Evolutionary conservation across 2,113 vertebrate genomes (phyloP), one percentile per base, ranked within the genome.

Genomic region (Blennius ocellaris): DNA sequence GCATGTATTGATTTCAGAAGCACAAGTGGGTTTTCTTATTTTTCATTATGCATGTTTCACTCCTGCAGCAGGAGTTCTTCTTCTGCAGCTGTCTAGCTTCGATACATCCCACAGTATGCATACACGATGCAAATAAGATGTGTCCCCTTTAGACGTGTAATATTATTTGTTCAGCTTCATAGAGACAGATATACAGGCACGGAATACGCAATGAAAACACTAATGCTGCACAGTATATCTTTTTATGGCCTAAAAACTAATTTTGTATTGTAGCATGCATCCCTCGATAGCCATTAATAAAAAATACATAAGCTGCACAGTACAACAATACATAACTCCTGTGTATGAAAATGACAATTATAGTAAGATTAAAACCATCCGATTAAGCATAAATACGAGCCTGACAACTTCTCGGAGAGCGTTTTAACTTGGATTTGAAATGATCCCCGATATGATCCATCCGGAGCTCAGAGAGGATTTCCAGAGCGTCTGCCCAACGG

Each of bases 1-100:
- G 3, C 11, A 7, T 44, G 43, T 71, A 67, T 70, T 53, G 43
- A 80, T 67, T 69, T 65, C 15, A 43, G n/a, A 73, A 37, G 55
- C 39, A 14, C 64, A 36, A 53, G 60, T n/a, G 21, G 8, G 38
- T 53, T 74, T 72, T 52, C 51, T 75, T 71, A 63, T 67, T 21
- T 6, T 43, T 5, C 21, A 12, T 3, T 16, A 14, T 44, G 1
- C 8, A 16, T 45, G 49, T 11, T 56, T 40, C 30, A 5, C 16
- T 63, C 11, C 52, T 58, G 60, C 76, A 30, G 56, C 69, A 82
- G 66, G 14, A 15, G 17, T 14, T 52, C 58, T 53, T 57, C 36
- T 38, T 51, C 16, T 3, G 11, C 48, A 12, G 30, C 38, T 5
- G 12, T 21, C 43, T 61, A 39, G 56, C 36, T 2, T 9, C 40